Percentiles rank a stretch among this genome's conserved stretches.
These are phyloP conservation scores for Meiosimyza platycephala DNA, from an alignment of 2,888 invertebrate species.

Conservation along the genomic window DNA sequence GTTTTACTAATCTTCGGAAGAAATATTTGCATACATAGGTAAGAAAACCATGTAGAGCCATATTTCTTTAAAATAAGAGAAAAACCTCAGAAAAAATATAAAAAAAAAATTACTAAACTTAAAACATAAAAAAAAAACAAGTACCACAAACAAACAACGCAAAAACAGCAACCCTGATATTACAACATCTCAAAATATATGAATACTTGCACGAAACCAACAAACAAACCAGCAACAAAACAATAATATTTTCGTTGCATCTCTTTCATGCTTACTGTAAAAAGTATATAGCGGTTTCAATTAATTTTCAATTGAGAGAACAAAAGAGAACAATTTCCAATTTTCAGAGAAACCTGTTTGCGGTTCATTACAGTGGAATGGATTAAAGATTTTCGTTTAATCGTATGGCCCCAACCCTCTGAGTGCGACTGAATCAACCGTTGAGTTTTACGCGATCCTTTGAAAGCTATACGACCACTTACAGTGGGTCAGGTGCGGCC, in stretches of 20 bases:
- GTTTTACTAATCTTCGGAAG: too few species aligned
- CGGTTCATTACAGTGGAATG: too few species aligned
- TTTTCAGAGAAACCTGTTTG: too few species aligned
- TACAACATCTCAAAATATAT: not conserved
- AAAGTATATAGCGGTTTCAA: too few species aligned
- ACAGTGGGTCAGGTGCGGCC: too few species aligned
- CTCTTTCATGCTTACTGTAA: not conserved
- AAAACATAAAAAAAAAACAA: not conserved
- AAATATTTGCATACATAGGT: not conserved
- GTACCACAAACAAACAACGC: not conserved
- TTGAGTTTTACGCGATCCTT: too few species aligned
- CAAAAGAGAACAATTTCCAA: too few species aligned
- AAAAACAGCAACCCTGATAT: not conserved
- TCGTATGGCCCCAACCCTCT: too few species aligned
- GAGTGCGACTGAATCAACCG: too few species aligned
- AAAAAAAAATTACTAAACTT: not conserved
- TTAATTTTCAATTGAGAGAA: too few species aligned
- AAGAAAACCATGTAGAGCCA: not conserved
- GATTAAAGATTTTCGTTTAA: too few species aligned
- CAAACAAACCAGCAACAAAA: slow-evolving; percentile 8
- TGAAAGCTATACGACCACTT: too few species aligned
- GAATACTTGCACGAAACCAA: not conserved
- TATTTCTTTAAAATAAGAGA: not conserved
- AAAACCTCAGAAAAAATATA: not conserved
- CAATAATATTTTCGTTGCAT: slow-evolving; percentile 37